phyloP scores from a whole-genome alignment of 2,113 vertebrate genomes.

The Poeciliopsis retropinna region DNA sequence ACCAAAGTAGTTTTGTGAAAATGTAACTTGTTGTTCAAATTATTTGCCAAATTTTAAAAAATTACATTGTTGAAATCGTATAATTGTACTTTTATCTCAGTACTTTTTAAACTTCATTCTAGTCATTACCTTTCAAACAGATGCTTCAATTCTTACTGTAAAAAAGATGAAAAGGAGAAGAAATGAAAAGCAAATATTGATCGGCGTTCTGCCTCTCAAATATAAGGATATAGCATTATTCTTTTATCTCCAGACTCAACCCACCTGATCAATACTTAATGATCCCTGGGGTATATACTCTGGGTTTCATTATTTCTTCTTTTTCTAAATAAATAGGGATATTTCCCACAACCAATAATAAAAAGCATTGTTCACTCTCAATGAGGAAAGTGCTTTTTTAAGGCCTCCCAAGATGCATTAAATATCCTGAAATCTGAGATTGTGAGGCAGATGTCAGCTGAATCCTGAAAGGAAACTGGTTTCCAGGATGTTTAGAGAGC shows the following conservation, averaged over 20 bases:
- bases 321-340: background rate
- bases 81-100: too few species aligned
- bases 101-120: background rate
- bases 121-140: background rate
- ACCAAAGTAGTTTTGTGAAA: background rate
- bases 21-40: background rate
- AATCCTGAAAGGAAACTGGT: slow-evolving; percentile 9
- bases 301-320: background rate
- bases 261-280: background rate
- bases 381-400: slow-evolving; percentile 3
- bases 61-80: too few species aligned
- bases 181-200: background rate
- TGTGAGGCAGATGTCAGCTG: slow-evolving; percentile 6
- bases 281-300: too few species aligned
- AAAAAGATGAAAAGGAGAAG: background rate
- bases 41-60: background rate
- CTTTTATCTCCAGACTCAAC: background rate
- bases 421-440: background rate
- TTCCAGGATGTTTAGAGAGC: slow-evolving; percentile 47
- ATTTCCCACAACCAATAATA: background rate
- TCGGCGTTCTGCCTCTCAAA: background rate
- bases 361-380: background rate
- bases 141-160: too few species aligned
- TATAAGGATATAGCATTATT: background rate
- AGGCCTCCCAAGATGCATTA: background rate